Base-by-base conservation (phyloP, 2,797 vertebrate genomes). In the Podarcis lilfordi region DNA sequence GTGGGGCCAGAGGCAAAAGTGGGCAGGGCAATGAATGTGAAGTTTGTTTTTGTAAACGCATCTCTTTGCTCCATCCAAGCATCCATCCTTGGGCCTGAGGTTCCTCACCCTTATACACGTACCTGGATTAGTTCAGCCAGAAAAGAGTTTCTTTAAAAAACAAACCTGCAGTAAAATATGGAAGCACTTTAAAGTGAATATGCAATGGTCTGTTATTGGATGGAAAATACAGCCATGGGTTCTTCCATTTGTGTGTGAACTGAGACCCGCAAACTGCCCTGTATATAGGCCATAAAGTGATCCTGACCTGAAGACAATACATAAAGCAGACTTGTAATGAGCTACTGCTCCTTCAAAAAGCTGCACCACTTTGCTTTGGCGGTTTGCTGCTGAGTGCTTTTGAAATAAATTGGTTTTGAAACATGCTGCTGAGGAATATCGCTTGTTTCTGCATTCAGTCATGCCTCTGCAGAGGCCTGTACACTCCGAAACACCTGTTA, bases 271-370 rank as follows among this genome's bases (percentile, higher is more conserved):
- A 88, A 89, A 80, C 64, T 59, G 86, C 3, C 5, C 37, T 50
- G n/a, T 81, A 1, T 86, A 84, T 45, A 84, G 43, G 15, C n/a
- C 1, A 43, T 77, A 2, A 5, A 68, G 68, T 77, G 85, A 76
- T 82, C 4, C 81, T 74, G 76, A 40, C 35, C 0, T 86, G 8
- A 61, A 86, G 81, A 74, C 0, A 83, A 21, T 69, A 4, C 6
- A 27, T 32, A 61, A 81, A 87, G 6, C 79, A 74, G 55, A 75
- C 35, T 87, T 40, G 50, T 91, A 92, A 80, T 37, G 79, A 88
- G 40, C 4, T 5, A 75, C 1, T 87, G 43, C 15, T 17, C 43
- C 79, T 74, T 13, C 40, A 69, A 83, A 15, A 91, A 88, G 21
- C 78, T 7, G 40, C 0, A 80, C 78, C 21, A 15, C 32, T 5